Conservation (phyloP, 1,140 invertebrate species). For the Scaptomyza hsui region DNA sequence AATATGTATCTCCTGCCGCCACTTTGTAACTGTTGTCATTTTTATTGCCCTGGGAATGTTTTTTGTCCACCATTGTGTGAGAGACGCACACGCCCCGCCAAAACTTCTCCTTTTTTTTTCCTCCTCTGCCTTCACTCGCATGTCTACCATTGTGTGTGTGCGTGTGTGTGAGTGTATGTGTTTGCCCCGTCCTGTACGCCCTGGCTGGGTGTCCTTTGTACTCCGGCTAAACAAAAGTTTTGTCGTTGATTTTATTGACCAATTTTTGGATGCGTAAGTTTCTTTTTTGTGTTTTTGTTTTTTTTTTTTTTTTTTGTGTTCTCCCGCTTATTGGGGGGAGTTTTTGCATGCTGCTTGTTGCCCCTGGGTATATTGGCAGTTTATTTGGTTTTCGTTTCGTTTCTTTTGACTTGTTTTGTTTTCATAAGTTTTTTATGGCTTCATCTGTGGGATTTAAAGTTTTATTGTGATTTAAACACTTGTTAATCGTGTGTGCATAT, state of each 20-base stretch:
- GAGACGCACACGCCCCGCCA: constrained; percentile 61
- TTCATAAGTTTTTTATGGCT: constrained; percentile 74
- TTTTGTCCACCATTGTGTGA: constrained; percentile 65
- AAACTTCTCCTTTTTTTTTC: constrained; percentile 50
- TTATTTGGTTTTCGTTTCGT: constrained; percentile 41
- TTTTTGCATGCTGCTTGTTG: constrained; percentile 66
- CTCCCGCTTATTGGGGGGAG: constrained; percentile 31
- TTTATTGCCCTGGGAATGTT: constrained; percentile 82
- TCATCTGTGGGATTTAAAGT: constrained; percentile 79
- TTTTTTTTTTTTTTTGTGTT: constrained; percentile 16
- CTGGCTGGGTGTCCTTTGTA: constrained; percentile 73
- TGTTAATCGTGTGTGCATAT: constrained; percentile 80
- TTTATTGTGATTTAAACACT: constrained; percentile 83
- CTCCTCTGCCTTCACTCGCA: constrained; percentile 16
- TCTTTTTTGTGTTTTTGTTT: constrained; percentile 37
- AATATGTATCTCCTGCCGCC: constrained; percentile 71
- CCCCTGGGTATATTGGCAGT: constrained; percentile 39
- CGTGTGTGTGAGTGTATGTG: constrained; percentile 19
- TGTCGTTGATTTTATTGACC: constrained; percentile 81
- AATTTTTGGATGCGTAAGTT: constrained; percentile 81
- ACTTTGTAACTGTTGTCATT: constrained; percentile 83
- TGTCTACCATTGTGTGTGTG: constrained; percentile 15
- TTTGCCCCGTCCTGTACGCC: constrained; percentile 3
- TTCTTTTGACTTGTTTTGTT: constrained; percentile 60
- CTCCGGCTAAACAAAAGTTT: constrained; percentile 71